Conservation (phyloP, 2,113 vertebrate species). For the Sterna hirundo region DNA sequence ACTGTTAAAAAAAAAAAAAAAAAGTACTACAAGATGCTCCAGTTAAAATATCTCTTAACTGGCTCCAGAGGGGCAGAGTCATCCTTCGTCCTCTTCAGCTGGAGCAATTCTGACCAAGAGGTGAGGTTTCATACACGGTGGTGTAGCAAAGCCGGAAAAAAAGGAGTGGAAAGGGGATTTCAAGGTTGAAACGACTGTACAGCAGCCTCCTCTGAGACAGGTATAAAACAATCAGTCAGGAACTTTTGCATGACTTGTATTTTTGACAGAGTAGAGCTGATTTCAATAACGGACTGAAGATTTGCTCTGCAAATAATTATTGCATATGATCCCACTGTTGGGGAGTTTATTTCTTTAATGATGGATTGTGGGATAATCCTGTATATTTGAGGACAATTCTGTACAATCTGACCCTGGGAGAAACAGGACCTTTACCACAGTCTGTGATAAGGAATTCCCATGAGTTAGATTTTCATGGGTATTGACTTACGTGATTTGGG, state of each 20-base stretch:
- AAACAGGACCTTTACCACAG: background rate
- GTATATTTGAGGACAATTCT: background rate
- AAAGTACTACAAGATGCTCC: background rate
- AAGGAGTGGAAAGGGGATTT: constrained; percentile 5
- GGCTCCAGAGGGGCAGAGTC: constrained; percentile 43
- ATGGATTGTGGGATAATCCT: background rate
- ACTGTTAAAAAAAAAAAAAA: background rate
- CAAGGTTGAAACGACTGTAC: background rate
- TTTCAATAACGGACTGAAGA: background rate
- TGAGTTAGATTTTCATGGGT: background rate
- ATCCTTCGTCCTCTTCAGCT: background rate
- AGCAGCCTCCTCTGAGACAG: background rate
- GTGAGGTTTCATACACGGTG: background rate
- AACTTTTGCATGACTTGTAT: background rate
- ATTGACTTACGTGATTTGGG: background rate
- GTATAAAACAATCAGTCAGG: background rate
- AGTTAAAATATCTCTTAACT: constrained; percentile 45
- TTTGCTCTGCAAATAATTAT: background rate
- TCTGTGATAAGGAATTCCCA: background rate
- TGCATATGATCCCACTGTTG: background rate
- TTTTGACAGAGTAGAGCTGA: background rate
- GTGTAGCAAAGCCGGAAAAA: background rate
- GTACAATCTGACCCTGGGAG: background rate
- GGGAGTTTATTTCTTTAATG: background rate
- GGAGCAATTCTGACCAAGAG: constrained; percentile 16